A percentile compares a stretch with the other conserved stretches of the same genome.
Conservation (phyloP, 1,140 invertebrate genomes). For the Drosophila asahinai region DNA sequence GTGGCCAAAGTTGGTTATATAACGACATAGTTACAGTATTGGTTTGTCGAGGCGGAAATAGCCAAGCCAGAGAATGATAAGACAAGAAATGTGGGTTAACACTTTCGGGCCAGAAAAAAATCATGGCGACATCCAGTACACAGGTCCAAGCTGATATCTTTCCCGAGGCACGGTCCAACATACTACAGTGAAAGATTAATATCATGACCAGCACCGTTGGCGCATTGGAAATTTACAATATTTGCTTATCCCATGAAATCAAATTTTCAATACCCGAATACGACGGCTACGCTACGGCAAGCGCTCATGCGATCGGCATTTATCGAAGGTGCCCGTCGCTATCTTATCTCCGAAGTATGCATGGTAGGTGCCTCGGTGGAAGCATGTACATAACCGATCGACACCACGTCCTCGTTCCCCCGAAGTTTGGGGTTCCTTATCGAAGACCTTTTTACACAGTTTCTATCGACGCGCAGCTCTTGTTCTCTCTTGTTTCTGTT, state of each 20-base stretch:
- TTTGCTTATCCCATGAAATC: constrained; percentile 77
- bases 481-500: constrained; percentile 31
- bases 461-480: constrained; percentile 45
- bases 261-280: constrained; percentile 22
- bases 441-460: constrained; percentile 73
- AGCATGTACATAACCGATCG: constrained; percentile 66
- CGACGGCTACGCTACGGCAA: constrained; percentile 41
- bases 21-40: constrained; percentile 26
- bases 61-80: constrained; percentile 54
- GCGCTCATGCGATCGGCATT: constrained; percentile 63
- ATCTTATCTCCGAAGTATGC: constrained; percentile 68
- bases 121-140: neutral
- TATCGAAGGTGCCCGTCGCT: constrained; percentile 68
- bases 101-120: constrained; percentile 7
- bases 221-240: constrained; percentile 54
- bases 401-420: constrained; percentile 36
- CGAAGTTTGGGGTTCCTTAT: constrained; percentile 59
- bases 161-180: too few relatives aligned
- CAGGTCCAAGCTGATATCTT: neutral
- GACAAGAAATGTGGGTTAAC: constrained; percentile 67
- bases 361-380: constrained; percentile 71
- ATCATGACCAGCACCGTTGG: constrained; percentile 7
- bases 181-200: constrained; percentile 3
- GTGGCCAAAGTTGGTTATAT: constrained; percentile 51
- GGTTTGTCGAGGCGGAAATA: constrained; percentile 60